phyloP scores from a whole-genome alignment of 2,113 vertebrate genomes.

The Gnathonemus longibarbis region DNA sequence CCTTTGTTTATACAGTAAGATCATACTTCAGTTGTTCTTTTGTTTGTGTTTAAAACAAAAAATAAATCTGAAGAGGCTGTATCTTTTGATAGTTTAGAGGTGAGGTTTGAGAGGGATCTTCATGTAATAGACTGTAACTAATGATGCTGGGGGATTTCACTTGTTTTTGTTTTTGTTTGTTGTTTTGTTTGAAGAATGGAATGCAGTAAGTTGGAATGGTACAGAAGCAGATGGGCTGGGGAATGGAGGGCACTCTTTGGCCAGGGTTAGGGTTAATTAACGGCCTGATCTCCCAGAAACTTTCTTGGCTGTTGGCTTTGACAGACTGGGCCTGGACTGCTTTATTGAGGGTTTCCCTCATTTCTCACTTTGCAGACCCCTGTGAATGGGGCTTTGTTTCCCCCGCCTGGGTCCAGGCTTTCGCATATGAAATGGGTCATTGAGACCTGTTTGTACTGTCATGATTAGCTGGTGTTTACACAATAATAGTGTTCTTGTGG shows the following conservation, averaged over 20 bases:
- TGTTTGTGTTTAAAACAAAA: not conserved
- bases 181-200: not conserved
- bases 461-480: conserved; percentile 30
- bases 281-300: not conserved
- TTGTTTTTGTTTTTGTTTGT: not conserved
- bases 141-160: not conserved
- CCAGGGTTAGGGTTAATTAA: not conserved
- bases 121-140: not conserved
- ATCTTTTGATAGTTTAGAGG: not conserved
- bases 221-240: not conserved
- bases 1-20: not conserved
- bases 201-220: not conserved
- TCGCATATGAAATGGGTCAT: conserved; percentile 24
- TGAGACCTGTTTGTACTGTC: conserved; percentile 8
- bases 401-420: conserved; percentile 11
- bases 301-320: not conserved
- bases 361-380: not conserved
- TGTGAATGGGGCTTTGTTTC: conserved; percentile 25
- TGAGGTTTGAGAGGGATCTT: not conserved
- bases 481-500: not conserved
- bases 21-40: not conserved
- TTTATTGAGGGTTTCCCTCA: not conserved
- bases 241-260: not conserved
- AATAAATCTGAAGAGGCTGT: not conserved
- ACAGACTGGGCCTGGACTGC: not conserved